Conservation (phyloP, 2,113 vertebrate species). For the Cranoglanis bouderius region DNA sequence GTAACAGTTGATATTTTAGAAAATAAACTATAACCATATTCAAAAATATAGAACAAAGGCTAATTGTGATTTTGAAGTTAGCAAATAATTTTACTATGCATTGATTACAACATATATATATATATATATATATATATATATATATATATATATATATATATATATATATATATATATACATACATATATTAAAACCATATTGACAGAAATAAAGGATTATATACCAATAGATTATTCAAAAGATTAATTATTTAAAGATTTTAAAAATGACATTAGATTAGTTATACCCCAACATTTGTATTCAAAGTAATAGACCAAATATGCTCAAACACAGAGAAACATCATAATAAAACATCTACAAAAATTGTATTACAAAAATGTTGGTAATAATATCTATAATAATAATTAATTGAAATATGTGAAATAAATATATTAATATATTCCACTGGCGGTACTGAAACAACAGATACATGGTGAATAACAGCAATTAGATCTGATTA, state of each 20-base stretch:
- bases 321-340: background rate
- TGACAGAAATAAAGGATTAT: background rate
- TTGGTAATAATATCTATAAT: background rate
- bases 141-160: background rate
- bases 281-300: background rate
- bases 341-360: background rate
- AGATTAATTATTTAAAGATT: background rate
- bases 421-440: background rate
- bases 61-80: background rate
- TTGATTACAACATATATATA: background rate
- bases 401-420: background rate
- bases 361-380: background rate
- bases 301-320: background rate
- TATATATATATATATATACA: background rate
- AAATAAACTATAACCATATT: background rate
- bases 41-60: background rate
- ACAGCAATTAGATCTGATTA: background rate
- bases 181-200: background rate
- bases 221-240: background rate
- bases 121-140: background rate
- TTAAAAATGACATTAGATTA: background rate
- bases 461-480: background rate
- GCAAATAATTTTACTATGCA: background rate
- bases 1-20: background rate
- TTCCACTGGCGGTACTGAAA: background rate